Base-by-base conservation (phyloP, 1,140 invertebrate genomes). In the Babylonia areolata region DNA sequence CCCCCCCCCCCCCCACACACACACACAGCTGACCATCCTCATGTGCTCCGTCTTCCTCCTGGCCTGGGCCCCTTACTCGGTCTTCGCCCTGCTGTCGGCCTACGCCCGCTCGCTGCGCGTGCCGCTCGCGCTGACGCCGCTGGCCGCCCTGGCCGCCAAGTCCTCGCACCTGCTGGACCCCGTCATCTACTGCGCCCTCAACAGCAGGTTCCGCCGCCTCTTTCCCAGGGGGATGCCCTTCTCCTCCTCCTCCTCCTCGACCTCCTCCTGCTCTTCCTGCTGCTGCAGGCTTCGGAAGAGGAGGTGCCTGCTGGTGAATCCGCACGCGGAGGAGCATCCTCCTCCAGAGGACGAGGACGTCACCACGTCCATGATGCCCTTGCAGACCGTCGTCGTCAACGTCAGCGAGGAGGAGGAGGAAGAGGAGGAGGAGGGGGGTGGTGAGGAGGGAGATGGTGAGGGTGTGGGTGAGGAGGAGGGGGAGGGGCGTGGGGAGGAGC, bases 21-120 rank as follows among this genome's bases (percentile, higher is more conserved):
- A n/a, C n/a, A n/a, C n/a, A n/a, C 86, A 86, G 86, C 84, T 89
- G 37, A 87, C 86, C 2, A 69, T 87, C 46, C 35, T 75, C 15
- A 89, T 89, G 86, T 87, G 84, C 54, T 80, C 81, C 6, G 85
- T 54, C 31, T 90, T 89, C 58, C 58, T 90, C 31, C 6, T 89
- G 2, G 84, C 46, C n/a, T 90, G 89, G 89, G 81, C 87, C 37
- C 89, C 89, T 9, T 90, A 90, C 81, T 87, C 88, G n/a, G 46
- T 89, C 33, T 87, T 89, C 6, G 87, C 85, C 31, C 89, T 90
- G 88, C 78, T 89, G 46, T 85, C 85, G 37, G 83, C 88, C 51
- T 89, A 89, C 81, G 75, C 39, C 33, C 35, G 12, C 73, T 33
- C 40, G 28, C 51, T 86, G 42, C 77, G 31, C 64, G 54, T 86